Evolutionary conservation across 2,113 vertebrate species (phyloP), one percentile per base, ranked within the genome.

Genomic region (Myocastor coypus): DNA sequence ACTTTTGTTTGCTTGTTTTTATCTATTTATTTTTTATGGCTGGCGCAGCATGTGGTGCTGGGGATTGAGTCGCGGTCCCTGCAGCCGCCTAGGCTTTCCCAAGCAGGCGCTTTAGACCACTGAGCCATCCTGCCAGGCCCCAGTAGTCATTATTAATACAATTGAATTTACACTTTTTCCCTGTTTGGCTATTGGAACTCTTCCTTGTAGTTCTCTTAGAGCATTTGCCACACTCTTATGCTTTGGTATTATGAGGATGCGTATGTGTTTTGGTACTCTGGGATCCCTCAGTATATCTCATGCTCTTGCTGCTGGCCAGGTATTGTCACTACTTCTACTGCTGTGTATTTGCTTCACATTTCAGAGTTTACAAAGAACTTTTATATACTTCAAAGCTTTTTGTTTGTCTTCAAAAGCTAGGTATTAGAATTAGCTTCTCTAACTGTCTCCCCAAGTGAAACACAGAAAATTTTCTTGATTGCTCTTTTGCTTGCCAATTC

Each of bases 391-490:
- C 13, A 30, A 42, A 77, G 40, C 24, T 46, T 2, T 73, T 14
- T 77, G 46, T 77, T 42, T 46, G 42, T 28, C 42, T 77, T 77
- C 57, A 32, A 92, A 92, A 78, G 64, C n/a, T n/a, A 81, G 57
- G 12, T 63, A 83, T 13, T 66, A 4, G 46, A 93, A 34, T 91
- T 77, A 68, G 9, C 34, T 20, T 95, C 16, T 59, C n/a, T 83
- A 63, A 88, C 22, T 14, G 61, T 83, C 37, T n/a, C 32, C n/a
- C 30, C 24, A 83, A 73, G 10, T 63, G 46, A 17, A 88, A 59
- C 78, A 75, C 24, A 91, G 57, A 69, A 94, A 78, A 85, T 55
- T 89, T 34, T 80, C 46, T 83, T 88, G 34, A 80, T 84, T 89
- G 11, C 11, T 88, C 34, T 88, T 91, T 22, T 42, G 14, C 12